These are phyloP conservation scores for Guaruba guarouba DNA, from an alignment of 2,113 vertebrate species.

Conservation along the genomic window DNA sequence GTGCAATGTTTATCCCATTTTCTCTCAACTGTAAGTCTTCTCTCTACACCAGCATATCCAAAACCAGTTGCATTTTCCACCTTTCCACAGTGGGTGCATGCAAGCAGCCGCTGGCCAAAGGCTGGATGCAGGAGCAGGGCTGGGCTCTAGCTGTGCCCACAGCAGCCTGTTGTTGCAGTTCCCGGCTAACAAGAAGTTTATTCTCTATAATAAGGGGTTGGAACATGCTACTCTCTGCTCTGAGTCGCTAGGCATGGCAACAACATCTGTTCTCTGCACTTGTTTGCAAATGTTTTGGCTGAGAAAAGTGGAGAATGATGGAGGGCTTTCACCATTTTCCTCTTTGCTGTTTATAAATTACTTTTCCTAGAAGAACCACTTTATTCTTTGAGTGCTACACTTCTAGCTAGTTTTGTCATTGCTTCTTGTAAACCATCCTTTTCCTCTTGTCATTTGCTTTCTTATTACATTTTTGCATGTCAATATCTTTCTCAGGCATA, in stretches of 20 bases:
- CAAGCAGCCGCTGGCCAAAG: background rate
- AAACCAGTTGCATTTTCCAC: background rate
- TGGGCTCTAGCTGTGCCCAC: background rate
- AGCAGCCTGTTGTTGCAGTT: background rate
- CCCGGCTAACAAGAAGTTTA: background rate
- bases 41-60: background rate
- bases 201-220: background rate
- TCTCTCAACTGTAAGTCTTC: background rate
- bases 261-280: background rate
- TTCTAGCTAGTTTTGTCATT: background rate
- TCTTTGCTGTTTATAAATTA: background rate
- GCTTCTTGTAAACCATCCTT: background rate
- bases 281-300: background rate
- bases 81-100: rapidly evolving
- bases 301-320: background rate
- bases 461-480: background rate
- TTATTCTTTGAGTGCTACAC: background rate
- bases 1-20: background rate
- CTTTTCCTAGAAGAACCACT: background rate
- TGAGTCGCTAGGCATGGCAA: rapidly evolving
- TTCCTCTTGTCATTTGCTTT: background rate
- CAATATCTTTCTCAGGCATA: background rate
- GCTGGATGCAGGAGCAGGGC: rapidly evolving
- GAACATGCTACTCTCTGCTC: background rate
- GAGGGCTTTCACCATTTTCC: background rate